Evolutionary conservation across 2,113 vertebrate species (phyloP), one percentile per base, ranked within the genome.

Genomic region (Ageneiosus marmoratus): DNA sequence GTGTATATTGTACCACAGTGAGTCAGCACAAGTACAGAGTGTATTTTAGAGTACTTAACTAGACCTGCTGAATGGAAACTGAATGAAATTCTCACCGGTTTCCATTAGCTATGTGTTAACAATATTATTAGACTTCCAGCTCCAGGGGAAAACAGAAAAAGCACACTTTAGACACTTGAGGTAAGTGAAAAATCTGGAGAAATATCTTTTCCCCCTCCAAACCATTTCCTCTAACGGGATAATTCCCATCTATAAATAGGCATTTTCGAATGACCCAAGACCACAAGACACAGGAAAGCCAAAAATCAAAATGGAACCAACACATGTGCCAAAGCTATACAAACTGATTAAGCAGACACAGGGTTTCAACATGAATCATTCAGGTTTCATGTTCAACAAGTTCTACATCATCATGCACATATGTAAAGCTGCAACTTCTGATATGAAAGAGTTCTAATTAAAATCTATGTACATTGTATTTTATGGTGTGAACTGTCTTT

Each of bases 271-370:
- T 62, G 67, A 34, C 51, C 75, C 46, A 5, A 56, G 53, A 82
- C 84, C 65, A 81, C 34, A 82, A 73, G 34, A 32, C 46, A 56
- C 48, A 82, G 81, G 65, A 82, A 41, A 74, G 53, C 77, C 62
- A 50, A 62, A 79, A 82, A 44, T 83, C 62, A 83, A 18, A 65
- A 85, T 48, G 56, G 70, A 82, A 78, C 73, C 44, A 70, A 51
- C 20, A 37, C 24, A 41, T 69, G 67, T 79, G 53, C 86, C 83
- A 84, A 84, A 77, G 74, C 29, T 41, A 16, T 77, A 37, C 63
- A 69, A 60, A 84, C 69, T 16, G 55, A 72, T 78, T 48, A 53
- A 87, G 75, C 41, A 69, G 29, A 73, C 8, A 5, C 15, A 58
- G 55, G 44, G 5, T 44, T 55, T 29, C 27, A 74, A 48, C 56